These are phyloP conservation scores for Argopecten irradians DNA, from an alignment of 1,140 invertebrate genomes.

Conservation along the genomic window DNA sequence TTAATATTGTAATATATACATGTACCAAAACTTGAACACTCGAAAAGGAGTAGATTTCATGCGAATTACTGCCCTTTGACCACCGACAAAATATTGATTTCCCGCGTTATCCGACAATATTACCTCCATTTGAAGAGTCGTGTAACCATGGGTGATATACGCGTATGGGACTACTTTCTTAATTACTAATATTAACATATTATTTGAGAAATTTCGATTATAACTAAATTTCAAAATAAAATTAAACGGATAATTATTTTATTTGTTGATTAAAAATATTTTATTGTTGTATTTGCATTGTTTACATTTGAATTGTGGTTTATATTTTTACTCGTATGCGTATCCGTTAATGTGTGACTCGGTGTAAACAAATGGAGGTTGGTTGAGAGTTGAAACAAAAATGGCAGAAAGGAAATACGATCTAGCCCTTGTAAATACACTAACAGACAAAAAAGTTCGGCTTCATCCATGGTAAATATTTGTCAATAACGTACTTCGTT, in stretches of 20 bases:
- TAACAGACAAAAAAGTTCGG: conserved; percentile 68
- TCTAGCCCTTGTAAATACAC: conserved; percentile 65
- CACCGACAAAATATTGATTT: not conserved
- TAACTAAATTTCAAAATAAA: not conserved
- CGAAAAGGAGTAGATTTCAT: not conserved
- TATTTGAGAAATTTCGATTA: not conserved
- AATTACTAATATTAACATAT: not conserved
- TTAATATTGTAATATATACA: no score
- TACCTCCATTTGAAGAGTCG: conserved; percentile 5
- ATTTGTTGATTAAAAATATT: not conserved
- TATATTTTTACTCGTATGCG: not conserved
- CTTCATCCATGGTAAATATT: conserved; percentile 67
- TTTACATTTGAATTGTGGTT: not conserved
- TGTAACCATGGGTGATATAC: not conserved
- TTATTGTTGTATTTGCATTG: not conserved
- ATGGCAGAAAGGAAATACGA: conserved; percentile 72
- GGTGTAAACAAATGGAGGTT: conserved; percentile 50
- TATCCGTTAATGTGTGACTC: conserved; percentile 29
- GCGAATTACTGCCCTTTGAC: not conserved
- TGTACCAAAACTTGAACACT: no score
- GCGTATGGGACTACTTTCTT: conserved; percentile 7
- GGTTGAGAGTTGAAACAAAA: not conserved
- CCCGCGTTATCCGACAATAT: not conserved
- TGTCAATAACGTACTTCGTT: not conserved
- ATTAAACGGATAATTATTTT: no score